Evolutionary conservation across 2,888 invertebrate species (phyloP), one percentile per base, ranked within the genome.

Genomic region (Drosophila ezoana): DNA sequence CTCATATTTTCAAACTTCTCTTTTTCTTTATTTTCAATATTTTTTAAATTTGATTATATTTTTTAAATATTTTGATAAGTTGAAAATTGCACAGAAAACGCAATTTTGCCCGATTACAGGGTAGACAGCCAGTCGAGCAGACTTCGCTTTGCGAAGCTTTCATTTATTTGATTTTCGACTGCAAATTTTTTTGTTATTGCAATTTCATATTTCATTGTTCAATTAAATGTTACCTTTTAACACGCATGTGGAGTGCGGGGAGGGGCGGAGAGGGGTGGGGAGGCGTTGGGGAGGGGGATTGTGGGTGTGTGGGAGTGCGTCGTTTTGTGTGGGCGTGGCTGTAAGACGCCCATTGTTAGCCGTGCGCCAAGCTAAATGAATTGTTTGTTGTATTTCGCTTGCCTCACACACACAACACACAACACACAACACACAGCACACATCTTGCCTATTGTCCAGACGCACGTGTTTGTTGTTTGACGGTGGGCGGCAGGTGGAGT

Each of bases 161-260:
- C 14, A 10, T 6, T 43, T 44, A 9, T 51, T 16, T 45, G 28
- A 28, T 28, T 28, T 28, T 28, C 28, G 28, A 8, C 28, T 28
- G 2, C 8, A 8, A 33, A 20, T 58, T 61, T 35, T 18, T 62
- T 64, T 64, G 41, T 64, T 45, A 61, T 63, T 11, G 43, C 74
- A 75, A 77, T 63, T 76, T 76, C 65, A 67, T 64, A 61, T 66
- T 76, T 72, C 79, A 79, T 85, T 87, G 85, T 87, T 81, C 78
- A 87, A 85, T 86, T 86, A 85, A 79, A 53, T 72, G 69, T 70
- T 62, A 70, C 78, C 78, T 70, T 76, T 61, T 49, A 28, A 8
- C 28, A 57, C 41, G 18, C 45, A 40, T 54, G 40, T 38, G 18
- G n/a, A 11, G 38, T 16, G 23, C 1, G 23, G 23, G 0, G 23